phyloP scores from a whole-genome alignment of 2,113 vertebrate species.

The Sialia sialis region DNA sequence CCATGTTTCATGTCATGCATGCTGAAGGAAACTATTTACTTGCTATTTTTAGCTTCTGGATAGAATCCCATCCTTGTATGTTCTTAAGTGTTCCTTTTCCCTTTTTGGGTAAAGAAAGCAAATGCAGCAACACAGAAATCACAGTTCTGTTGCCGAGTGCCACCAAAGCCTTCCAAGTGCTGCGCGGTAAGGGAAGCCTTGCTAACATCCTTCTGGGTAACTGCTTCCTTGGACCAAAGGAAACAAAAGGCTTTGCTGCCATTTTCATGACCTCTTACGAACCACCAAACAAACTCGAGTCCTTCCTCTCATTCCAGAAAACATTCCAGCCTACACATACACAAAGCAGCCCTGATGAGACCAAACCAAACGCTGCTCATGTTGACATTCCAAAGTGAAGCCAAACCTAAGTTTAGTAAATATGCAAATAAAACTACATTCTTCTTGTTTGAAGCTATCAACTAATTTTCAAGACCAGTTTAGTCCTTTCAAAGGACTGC shows the following conservation, averaged over 20 bases:
- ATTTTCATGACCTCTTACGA: neutral
- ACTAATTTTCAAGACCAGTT: neutral
- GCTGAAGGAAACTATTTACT: constrained; percentile 5
- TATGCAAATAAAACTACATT: constrained; percentile 21
- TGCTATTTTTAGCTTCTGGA: constrained; percentile 69
- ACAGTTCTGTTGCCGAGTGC: neutral
- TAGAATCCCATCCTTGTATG: constrained; percentile 53
- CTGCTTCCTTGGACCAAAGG: neutral
- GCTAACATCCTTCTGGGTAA: neutral
- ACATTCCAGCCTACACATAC: neutral
- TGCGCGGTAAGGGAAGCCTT: neutral
- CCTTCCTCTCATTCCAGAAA: neutral
- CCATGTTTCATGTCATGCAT: neutral
- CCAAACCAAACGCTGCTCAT: constrained; percentile 8
- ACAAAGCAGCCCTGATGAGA: constrained; percentile 1
- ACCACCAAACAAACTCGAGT: neutral
- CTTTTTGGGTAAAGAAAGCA: constrained; percentile 72
- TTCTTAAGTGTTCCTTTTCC: constrained; percentile 58
- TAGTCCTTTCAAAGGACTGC: neutral
- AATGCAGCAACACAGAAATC: constrained; percentile 20
- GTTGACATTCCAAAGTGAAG: constrained; percentile 37
- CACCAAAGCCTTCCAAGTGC: neutral
- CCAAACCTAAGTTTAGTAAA: constrained; percentile 31
- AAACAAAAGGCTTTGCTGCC: neutral
- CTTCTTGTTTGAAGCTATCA: neutral